Percentiles rank a stretch among this genome's conserved stretches.
Conservation (phyloP, 2,888 invertebrate genomes). For the Hypsopygia costalis region DNA sequence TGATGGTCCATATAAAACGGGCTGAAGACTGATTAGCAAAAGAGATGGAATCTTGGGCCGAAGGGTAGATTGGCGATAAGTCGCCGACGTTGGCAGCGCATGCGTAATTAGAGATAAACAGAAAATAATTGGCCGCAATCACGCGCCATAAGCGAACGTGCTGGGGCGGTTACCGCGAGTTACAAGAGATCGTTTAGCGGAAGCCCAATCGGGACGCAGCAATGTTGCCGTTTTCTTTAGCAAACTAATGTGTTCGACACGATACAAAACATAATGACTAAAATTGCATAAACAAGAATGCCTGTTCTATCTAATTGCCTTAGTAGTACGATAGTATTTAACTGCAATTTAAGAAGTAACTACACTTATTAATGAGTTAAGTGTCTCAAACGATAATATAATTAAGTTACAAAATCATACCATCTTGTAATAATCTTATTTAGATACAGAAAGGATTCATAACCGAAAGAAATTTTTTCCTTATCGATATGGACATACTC, state of each 20-base stretch:
- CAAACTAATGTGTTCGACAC: neutral
- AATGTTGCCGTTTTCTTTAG: neutral
- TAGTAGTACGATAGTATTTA: too few relatives aligned
- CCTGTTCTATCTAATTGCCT: too few relatives aligned
- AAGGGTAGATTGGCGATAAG: constrained; percentile 76
- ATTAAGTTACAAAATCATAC: too few relatives aligned
- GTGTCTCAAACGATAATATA: too few relatives aligned
- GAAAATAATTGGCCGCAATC: constrained; percentile 80
- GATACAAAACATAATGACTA: neutral
- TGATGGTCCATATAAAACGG: constrained; percentile 60
- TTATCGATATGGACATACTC: too few relatives aligned
- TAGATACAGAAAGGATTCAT: too few relatives aligned
- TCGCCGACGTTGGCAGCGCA: constrained; percentile 70
- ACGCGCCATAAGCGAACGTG: constrained; percentile 66
- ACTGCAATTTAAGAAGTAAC: too few relatives aligned
- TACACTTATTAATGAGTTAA: too few relatives aligned
- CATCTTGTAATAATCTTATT: too few relatives aligned
- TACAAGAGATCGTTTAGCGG: constrained; percentile 36
- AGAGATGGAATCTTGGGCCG: constrained; percentile 72
- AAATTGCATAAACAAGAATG: too few relatives aligned
- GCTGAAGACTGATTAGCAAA: constrained; percentile 70
- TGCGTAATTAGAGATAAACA: constrained; percentile 80
- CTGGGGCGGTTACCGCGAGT: constrained; percentile 36
- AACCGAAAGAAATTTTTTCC: too few relatives aligned
- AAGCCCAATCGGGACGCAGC: constrained; percentile 27